Percentiles rank a stretch among this genome's conserved stretches.
These are phyloP conservation scores for Caenorhabditis elegans DNA, from an alignment of 1,140 invertebrate species.

Conservation along the genomic window WBcel235 BX284603.4:9625501-9626000, in stretches of 20 bases:
- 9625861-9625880: constrained; percentile 65
- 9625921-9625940: too few relatives aligned
- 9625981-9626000: not conserved
- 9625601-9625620: too few relatives aligned
- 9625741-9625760: not conserved
- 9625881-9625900: constrained; percentile 38
- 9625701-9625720: too few relatives aligned
- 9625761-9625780: too few relatives aligned
- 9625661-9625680: too few relatives aligned
- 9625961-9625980: not conserved
- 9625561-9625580: constrained; percentile 71
- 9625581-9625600: too few relatives aligned
- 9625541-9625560: not conserved
- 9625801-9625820: constrained; percentile 81
- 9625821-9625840: constrained; percentile 97
- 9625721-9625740: too few relatives aligned
- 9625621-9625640: too few relatives aligned
- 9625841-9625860: constrained; percentile 89
- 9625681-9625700: too few relatives aligned
- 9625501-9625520: too few relatives aligned
- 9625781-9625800: not conserved
- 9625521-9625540: not conserved
- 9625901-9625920: not conserved
- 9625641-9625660: too few relatives aligned
- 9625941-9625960: not conserved